Evolutionary conservation across 92 coral and sea anemone species (phyloP), one percentile per base, ranked within the genome.

Genomic region (Scolanthus callimorphus): DNA sequence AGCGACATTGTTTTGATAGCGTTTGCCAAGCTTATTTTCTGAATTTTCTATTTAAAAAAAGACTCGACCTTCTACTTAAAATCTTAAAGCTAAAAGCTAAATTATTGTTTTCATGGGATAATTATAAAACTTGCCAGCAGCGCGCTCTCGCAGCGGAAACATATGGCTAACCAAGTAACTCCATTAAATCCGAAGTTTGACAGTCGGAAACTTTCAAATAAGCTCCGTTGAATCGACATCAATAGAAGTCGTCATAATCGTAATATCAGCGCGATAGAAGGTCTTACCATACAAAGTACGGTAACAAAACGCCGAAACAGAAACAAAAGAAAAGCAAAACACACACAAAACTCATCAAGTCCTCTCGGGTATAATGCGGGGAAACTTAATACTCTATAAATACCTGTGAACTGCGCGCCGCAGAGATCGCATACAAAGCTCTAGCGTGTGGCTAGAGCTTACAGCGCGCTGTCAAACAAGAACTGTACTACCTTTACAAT

Each of bases 181-280:
- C 81, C 82, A 87, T 87, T 82, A 87, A 6, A 82, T 73, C 80
- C 84, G 79, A 60, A 53, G 66, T 34, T 78, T 83, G 95, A 73
- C 90, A 87, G 75, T 78, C 72, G 83, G 78, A 83, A 71, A 73
- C 73, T 61, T 78, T 65, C 62, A 76, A 63, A 67, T 69, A 67
- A 47, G 62, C 74, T 77, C 80, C 63, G 83, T 72, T 69, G 80
- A 80, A 83, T 87, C 73, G 76, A 39, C 39, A 82, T 63, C 74
- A 57, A 72, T 66, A 80, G 71, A 63, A 73, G 63, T 45, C 57
- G 51, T 39, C 39, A 68, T 68, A 44, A 44, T 41, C 31, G 27
- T 22, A 57, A 60, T 68, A 46, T 46, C 52, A 10, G 17, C 15
- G 44, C 20, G 58, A 61, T 46, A 60, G 55, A 54, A 68, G 30